Evolutionary conservation across 2,888 invertebrate genomes (phyloP).

Genomic region (Rhorus exstirpatorius): DNA sequence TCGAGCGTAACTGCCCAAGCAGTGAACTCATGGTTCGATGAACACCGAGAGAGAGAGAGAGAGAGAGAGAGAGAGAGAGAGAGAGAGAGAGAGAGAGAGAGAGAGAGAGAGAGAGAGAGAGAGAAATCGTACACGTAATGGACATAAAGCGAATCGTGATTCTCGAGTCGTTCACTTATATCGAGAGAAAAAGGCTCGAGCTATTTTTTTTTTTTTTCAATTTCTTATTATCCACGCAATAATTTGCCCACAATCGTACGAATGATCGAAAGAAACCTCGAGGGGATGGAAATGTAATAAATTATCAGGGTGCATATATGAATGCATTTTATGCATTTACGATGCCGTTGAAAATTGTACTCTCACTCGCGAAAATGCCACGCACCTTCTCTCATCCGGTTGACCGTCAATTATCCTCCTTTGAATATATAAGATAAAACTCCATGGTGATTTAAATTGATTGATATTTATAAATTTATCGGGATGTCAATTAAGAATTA

Average conservation of each 20-base stretch:
- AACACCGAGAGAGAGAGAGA: conserved; percentile 24
- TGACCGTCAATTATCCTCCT: neutral
- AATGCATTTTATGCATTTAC: conserved; percentile 35
- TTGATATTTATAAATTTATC: too few species aligned
- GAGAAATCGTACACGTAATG: conserved; percentile 35
- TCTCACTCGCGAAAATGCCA: neutral
- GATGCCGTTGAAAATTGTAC: conserved; percentile 1
- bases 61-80: conserved; percentile 14
- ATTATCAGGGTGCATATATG: conserved; percentile 5
- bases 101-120: conserved; percentile 13
- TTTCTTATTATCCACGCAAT: conserved; percentile 19
- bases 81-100: too few species aligned
- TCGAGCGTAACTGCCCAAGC: conserved; percentile 64
- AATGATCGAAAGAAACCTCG: conserved; percentile 20
- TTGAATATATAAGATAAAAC: neutral
- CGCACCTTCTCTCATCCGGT: conserved; percentile 16
- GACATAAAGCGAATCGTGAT: neutral
- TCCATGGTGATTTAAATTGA: neutral
- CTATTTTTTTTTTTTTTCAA: conserved; percentile 32
- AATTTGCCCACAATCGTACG: conserved; percentile 48
- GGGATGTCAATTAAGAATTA: too few species aligned
- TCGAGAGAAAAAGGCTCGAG: conserved; percentile 30
- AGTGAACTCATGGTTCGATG: conserved; percentile 47
- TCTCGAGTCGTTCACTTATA: conserved; percentile 3
- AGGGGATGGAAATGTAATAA: conserved; percentile 24